phyloP scores from a whole-genome alignment of 1,140 invertebrate species.

The Bombus consobrinus region DNA sequence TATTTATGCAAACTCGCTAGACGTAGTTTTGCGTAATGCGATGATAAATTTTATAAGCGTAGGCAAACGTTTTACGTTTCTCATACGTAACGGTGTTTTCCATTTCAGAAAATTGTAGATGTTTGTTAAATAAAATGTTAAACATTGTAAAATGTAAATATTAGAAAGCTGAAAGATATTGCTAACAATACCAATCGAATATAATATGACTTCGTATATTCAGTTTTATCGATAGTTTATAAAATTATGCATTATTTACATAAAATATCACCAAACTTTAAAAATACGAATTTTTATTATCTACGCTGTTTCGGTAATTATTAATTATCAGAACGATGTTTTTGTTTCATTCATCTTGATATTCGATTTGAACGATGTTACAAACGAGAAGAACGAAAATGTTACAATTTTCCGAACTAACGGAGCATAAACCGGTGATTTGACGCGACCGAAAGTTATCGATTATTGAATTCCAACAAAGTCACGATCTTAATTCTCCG shows the following conservation, averaged over 20 bases:
- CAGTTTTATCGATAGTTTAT: background rate
- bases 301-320: too few species aligned
- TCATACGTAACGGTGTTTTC: background rate
- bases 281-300: too few species aligned
- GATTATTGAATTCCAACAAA: conserved; percentile 18
- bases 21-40: background rate
- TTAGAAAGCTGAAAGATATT: background rate
- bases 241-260: too few species aligned
- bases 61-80: background rate
- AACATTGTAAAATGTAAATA: background rate
- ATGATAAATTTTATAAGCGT: background rate
- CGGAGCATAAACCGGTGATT: background rate
- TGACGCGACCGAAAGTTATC: background rate
- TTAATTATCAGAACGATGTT: too few species aligned
- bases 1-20: background rate
- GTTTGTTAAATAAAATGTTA: background rate
- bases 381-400: too few species aligned
- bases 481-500: background rate
- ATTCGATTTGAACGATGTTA: too few species aligned
- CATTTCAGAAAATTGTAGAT: too few species aligned
- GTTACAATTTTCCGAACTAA: background rate
- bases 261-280: too few species aligned
- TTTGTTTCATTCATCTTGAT: too few species aligned
- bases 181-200: background rate
- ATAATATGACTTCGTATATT: too few species aligned